Evolutionary conservation across 2,113 vertebrate genomes (phyloP), one percentile per base, ranked within the genome.

Genomic region (Abramis brama): DNA sequence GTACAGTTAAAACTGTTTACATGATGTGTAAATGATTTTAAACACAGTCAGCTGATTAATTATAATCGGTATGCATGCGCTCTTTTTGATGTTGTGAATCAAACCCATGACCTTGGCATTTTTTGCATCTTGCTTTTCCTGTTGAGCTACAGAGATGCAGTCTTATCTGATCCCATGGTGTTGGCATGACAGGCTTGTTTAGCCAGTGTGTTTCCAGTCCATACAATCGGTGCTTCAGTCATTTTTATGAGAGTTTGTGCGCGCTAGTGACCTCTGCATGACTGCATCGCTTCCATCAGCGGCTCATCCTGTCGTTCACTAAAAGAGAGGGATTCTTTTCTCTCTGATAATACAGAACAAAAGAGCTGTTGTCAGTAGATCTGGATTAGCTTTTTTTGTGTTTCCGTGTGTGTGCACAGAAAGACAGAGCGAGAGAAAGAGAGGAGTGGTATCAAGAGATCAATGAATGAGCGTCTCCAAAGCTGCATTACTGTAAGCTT

Each of bases 271-370:
- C 47, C 82, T 83, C 68, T 36, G 68, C 66, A 59, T 83, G 82
- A 83, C 82, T 73, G 66, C 82, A 43, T 83, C 52, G 82, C 68
- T 83, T 83, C 77, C 77, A 79, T 79, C 68, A 83, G 11, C 50
- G 30, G 68, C 47, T 83, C 64, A 57, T 57, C 82, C 82, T 43
- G 52, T 59, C 68, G 7, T 73, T 74, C 82, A 21, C 64, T 59
- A 73, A 57, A 57, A 83, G 82, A 83, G 82, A 83, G 33, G 30
- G 82, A 83, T 73, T 83, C 82, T 68, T 83, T 83, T 83, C 50
- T 83, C 82, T 83, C 82, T 73, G 82, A 83, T 83, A 59, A 73
- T 83, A 83, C 82, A 71, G 82, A 83, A 83, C 82, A 83, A 83
- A 83, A 83, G 82, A 73, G 33, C 82, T 59, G 82, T 83, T 83